Conservation (phyloP, 2,113 vertebrate genomes). For the Pseudonaja textilis region DNA sequence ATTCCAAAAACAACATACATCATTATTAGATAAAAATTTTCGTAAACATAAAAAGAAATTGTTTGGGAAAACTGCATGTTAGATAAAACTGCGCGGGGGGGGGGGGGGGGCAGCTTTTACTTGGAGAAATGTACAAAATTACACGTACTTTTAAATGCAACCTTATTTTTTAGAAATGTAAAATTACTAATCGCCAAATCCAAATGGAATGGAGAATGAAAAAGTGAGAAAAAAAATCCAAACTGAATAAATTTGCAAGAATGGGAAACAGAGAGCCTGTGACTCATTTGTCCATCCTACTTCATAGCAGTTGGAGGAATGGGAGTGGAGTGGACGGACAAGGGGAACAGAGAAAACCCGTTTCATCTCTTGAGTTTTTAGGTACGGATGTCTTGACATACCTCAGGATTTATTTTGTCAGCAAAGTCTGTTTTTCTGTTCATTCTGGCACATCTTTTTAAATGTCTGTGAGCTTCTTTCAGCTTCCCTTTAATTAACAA, state of each 20-base stretch:
- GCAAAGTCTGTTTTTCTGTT: slow-evolving; percentile 67
- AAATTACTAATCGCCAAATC: not conserved
- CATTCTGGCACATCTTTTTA: slow-evolving; percentile 74
- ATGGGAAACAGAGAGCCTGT: not conserved
- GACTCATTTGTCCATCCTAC: not conserved
- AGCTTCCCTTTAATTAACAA: slow-evolving; percentile 74
- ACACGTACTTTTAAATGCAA: not conserved
- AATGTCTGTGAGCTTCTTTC: slow-evolving; percentile 72
- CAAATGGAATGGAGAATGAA: not conserved
- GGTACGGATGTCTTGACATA: slow-evolving; percentile 41
- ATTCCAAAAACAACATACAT: not conserved
- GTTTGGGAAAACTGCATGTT: not conserved
- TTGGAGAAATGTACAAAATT: not conserved
- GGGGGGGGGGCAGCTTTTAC: not conserved
- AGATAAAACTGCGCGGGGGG: not conserved
- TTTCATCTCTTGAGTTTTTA: not conserved
- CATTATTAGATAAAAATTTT: not conserved
- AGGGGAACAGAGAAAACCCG: too few species aligned
- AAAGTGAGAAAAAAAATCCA: not conserved
- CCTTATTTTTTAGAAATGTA: not conserved
- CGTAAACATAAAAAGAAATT: not conserved
- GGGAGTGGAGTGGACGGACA: not conserved
- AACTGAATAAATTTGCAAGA: not conserved
- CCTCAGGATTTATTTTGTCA: slow-evolving; percentile 69
- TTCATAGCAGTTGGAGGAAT: not conserved